Percentiles rank a stretch among this genome's conserved stretches.
Evolutionary conservation across 2,888 invertebrate species (phyloP).

Genomic region (Tetragonula carbonaria): DNA sequence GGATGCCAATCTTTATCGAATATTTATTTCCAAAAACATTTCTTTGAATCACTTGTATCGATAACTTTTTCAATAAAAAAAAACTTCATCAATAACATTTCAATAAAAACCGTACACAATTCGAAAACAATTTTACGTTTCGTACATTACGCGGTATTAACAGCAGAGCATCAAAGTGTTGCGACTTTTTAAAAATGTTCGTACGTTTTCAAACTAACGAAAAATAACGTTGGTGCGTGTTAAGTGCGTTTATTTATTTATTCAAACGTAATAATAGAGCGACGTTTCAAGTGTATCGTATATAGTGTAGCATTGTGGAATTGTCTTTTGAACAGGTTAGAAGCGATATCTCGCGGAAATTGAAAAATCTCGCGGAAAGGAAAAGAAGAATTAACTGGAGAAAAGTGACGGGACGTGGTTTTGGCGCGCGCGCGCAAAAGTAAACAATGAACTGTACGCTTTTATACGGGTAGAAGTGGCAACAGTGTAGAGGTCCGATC

Average conservation of each 20-base stretch:
- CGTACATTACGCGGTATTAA: neutral
- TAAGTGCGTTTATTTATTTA: neutral
- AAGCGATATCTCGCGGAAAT: neutral
- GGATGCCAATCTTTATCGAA: neutral
- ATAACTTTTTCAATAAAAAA: neutral
- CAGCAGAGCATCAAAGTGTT: neutral
- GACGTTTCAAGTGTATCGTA: neutral
- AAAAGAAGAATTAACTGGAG: conserved; percentile 4
- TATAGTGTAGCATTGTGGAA: neutral
- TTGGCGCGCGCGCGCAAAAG: conserved; percentile 74
- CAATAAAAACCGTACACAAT: too few relatives aligned
- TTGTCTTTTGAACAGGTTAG: too few relatives aligned
- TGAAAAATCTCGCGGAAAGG: neutral
- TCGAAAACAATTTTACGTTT: too few relatives aligned
- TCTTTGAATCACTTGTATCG: too few relatives aligned
- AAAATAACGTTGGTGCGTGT: neutral
- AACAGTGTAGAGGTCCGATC: conserved; percentile 77
- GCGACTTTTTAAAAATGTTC: neutral
- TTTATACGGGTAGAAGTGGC: conserved; percentile 68
- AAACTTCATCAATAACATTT: too few relatives aligned
- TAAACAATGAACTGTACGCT: conserved; percentile 72
- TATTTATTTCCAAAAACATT: neutral
- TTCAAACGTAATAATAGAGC: neutral
- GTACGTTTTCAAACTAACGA: neutral
- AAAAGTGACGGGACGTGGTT: conserved; percentile 54